phyloP scores from a whole-genome alignment of 2,888 invertebrate genomes.

The Drosophila antonietae region DNA sequence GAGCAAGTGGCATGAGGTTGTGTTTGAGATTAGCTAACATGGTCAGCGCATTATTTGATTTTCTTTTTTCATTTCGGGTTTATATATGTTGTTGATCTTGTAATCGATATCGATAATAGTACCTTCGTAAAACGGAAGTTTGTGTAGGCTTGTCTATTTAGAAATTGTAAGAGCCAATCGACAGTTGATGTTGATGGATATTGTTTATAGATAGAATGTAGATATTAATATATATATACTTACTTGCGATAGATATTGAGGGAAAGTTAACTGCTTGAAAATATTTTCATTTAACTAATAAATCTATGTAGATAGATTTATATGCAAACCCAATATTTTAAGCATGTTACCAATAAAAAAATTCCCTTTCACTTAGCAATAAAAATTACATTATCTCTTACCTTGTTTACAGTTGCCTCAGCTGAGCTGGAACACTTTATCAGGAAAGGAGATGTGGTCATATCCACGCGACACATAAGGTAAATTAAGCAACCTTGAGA shows the following conservation, averaged over 20 bases:
- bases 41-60: constrained; percentile 38
- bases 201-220: constrained; percentile 1
- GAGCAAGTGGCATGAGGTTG: constrained; percentile 57
- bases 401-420: constrained; percentile 80
- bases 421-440: constrained; percentile 84
- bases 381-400: neutral
- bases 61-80: constrained; percentile 1
- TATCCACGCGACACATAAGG: constrained; percentile 85
- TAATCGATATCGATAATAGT: constrained; percentile 57
- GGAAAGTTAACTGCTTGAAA: no score
- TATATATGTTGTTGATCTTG: constrained; percentile 53
- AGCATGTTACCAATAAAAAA: neutral
- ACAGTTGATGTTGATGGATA: constrained; percentile 8
- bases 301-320: neutral
- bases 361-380: neutral
- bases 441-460: constrained; percentile 84
- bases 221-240: no score
- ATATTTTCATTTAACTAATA: no score
- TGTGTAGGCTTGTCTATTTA: constrained; percentile 15
- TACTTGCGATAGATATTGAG: no score
- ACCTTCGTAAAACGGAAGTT: constrained; percentile 60
- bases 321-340: neutral
- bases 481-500: constrained; percentile 58
- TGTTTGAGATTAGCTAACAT: constrained; percentile 54
- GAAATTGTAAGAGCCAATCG: neutral